phyloP scores from a whole-genome alignment of 1,140 invertebrate species.

The Pogonomyrmex barbatus region DNA sequence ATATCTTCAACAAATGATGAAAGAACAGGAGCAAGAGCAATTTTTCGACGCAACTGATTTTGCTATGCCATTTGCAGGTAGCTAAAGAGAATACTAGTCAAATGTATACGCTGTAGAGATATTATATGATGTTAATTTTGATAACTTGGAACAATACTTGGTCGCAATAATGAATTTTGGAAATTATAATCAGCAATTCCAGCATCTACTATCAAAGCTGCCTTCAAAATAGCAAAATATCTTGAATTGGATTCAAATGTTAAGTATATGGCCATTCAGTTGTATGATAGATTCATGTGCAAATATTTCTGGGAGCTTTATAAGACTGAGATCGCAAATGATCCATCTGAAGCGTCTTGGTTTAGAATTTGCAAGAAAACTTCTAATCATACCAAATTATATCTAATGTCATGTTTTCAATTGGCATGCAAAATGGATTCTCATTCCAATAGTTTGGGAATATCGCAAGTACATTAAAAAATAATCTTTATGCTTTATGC shows the following conservation, averaged over 20 bases:
- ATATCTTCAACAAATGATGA: conserved; percentile 69
- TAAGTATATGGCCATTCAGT: conserved; percentile 80
- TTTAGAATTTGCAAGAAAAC: conserved; percentile 60
- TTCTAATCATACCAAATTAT: conserved; percentile 69
- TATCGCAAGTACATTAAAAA: conserved; percentile 73
- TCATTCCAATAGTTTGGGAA: conserved; percentile 64
- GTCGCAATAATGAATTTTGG: neutral
- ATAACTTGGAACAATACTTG: neutral
- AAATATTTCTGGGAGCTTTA: conserved; percentile 77
- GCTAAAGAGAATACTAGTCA: neutral
- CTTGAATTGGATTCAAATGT: conserved; percentile 73
- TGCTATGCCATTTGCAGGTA: conserved; percentile 79
- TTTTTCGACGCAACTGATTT: conserved; percentile 58
- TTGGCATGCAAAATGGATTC: conserved; percentile 81
- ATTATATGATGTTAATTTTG: neutral
- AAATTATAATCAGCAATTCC: conserved; percentile 73
- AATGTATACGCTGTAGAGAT: neutral
- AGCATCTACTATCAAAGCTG: conserved; percentile 68
- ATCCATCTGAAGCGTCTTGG: conserved; percentile 45
- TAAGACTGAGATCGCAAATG: conserved; percentile 28
- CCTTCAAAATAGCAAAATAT: conserved; percentile 77
- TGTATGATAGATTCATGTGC: conserved; percentile 80
- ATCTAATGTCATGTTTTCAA: conserved; percentile 80
- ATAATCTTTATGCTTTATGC: neutral
- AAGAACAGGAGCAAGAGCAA: conserved; percentile 69